Conservation (phyloP, 2,113 vertebrate genomes). For the Elanus axillaris region DNA sequence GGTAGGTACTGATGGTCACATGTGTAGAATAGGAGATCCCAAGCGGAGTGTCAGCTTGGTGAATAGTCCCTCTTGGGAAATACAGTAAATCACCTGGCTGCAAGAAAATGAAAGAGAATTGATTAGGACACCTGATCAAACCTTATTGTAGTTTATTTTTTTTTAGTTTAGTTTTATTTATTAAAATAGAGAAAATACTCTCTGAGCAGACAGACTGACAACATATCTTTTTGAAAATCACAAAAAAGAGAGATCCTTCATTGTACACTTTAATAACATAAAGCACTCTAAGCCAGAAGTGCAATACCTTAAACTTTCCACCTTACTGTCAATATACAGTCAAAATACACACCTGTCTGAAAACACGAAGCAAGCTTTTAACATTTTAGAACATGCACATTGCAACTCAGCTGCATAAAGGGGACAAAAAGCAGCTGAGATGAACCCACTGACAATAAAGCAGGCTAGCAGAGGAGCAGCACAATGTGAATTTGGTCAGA, state of each 20-base stretch:
- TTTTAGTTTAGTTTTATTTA: too few relatives aligned
- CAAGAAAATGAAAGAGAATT: background rate
- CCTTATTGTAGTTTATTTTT: background rate
- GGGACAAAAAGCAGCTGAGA: background rate
- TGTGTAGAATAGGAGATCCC: constrained; percentile 83
- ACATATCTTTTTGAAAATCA: background rate
- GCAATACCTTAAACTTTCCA: background rate
- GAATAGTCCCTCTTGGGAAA: constrained; percentile 92
- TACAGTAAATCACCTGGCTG: constrained; percentile 89
- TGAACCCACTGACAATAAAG: background rate
- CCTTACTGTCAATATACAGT: background rate
- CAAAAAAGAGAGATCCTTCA: background rate
- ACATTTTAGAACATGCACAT: background rate
- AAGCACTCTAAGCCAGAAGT: background rate
- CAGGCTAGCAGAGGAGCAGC: background rate
- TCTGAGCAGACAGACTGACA: background rate
- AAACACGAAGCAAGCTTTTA: background rate
- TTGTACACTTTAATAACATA: background rate
- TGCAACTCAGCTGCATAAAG: background rate
- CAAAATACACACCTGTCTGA: background rate
- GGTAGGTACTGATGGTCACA: constrained; percentile 90
- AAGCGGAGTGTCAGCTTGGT: constrained; percentile 85
- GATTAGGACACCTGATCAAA: background rate
- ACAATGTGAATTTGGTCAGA: background rate
- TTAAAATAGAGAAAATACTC: background rate